Conservation (phyloP, 2,797 vertebrate genomes). For the Crocidura indochinensis region DNA sequence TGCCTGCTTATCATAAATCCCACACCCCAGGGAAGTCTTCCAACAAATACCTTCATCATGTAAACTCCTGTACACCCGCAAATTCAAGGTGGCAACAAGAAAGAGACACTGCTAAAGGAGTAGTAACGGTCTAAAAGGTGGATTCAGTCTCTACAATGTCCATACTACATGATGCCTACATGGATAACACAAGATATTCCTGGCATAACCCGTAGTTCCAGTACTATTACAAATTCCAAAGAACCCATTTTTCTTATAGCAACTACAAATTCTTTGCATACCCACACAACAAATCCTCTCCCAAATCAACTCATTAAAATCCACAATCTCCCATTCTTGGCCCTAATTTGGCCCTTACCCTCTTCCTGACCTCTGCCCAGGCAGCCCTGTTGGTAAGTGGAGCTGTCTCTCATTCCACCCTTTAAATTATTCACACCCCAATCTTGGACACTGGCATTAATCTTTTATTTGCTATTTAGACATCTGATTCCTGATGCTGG, state of each 20-base stretch:
- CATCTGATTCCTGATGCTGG: slow-evolving; percentile 76
- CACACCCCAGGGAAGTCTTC: not conserved
- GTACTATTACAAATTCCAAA: not conserved
- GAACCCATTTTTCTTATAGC: slow-evolving; percentile 27
- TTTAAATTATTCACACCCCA: slow-evolving; percentile 85
- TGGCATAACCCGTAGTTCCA: not conserved
- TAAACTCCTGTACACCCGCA: not conserved
- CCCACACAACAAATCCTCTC: not conserved
- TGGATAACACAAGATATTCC: not conserved
- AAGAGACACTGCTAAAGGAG: not conserved
- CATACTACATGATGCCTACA: not conserved
- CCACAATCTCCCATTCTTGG: slow-evolving; percentile 46
- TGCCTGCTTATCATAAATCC: not conserved
- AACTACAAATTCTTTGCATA: slow-evolving; percentile 36
- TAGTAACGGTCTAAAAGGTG: not conserved
- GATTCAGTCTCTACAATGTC: not conserved
- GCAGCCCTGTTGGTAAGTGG: slow-evolving; percentile 41
- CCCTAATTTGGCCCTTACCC: slow-evolving; percentile 42
- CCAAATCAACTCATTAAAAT: not conserved
- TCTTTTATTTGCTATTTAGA: slow-evolving; percentile 84
- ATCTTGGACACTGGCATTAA: slow-evolving; percentile 82
- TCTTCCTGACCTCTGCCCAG: slow-evolving; percentile 64
- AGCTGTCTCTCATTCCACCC: slow-evolving; percentile 62
- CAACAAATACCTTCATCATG: not conserved
- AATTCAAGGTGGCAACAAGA: not conserved